Evolutionary conservation across 2,888 invertebrate genomes (phyloP), one percentile per base, ranked within the genome.

Genomic region (Lycophotia porphyrea): DNA sequence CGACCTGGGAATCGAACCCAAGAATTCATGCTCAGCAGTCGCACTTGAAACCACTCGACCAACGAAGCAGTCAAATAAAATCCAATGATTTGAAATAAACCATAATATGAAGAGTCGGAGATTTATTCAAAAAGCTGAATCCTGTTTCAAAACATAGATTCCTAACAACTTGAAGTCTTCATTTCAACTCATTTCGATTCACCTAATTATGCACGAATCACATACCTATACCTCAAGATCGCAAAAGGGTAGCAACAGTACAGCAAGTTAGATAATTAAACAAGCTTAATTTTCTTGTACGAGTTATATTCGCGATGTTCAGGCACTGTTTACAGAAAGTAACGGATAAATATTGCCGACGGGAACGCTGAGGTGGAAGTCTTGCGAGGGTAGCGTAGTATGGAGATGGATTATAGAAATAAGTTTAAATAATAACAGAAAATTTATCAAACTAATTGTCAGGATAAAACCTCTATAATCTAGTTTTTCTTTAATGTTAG

Each of bases 271-370:
- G 90, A 91, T 94, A 95, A 95, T 95, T 94, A 95, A 95, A 95
- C 95, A 93, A 94, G 94, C 94, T 94, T 95, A 95, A 96, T 95
- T 95, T 94, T 93, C 94, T 95, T 95, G 95, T 94, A 93, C 94
- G 93, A 94, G 94, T 93, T 94, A 91, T 92, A 93, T 93, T 92
- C 91, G 92, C 88, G 92, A 93, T 93, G 94, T 93, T 93, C 92
- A 87, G 87, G 85, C 91, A 90, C 92, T 95, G 93, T 95, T 95
- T 95, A 93, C 94, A 91, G 95, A 95, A 95, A 96, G 96, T 95
- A 94, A 93, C 93, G 93, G 94, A 96, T 94, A 96, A 96, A 96
- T 96, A 96, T 96, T 94, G 93, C 93, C 91, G 92, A 89, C 89
- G 89, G 86, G 88, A 86, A 91, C 91, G 92, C 92, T 91, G 95